Evolutionary conservation across 2,797 vertebrate species (phyloP), one percentile per base, ranked within the genome.

Genomic region (Sebastes cheni): DNA sequence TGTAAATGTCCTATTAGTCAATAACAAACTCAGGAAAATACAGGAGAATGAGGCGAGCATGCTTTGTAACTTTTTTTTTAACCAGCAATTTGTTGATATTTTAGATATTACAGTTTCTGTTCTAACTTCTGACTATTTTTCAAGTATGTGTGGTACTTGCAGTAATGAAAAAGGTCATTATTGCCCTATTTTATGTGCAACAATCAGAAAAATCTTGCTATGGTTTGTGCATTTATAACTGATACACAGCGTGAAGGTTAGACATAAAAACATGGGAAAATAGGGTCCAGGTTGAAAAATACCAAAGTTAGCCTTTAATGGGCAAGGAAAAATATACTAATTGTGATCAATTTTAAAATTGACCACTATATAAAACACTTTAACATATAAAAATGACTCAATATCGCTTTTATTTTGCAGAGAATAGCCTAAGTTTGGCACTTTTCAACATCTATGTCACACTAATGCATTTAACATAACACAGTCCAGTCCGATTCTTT

Each of bases 1-100:
- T 13, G 13, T 72, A 54, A 65, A 79, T 54, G 29, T 39, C n/a
- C 80, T 29, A 36, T 72, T 76, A 54, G 78, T 27, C 22, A 42
- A 73, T 59, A 75, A 59, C 3, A 23, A 73, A 74, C 14, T 61
- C 16, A 18, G 27, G 18, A 5, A 32, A 39, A 55, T 22, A 39
- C 5, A 34, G 32, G 32, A 61, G 14, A 55, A 52, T 64, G 22
- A 9, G 5, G 1, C 39, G 8, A 23, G 30, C 16, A 39, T 14
- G 39, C 29, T 32, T 67, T 56, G 1, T 0, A 39, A 39, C 2
- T 3, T 2, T 42, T 42, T 3, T 18, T 16, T 30, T 22, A 50
- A 25, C 34, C 5, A 42, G 62, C 6, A 13, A 22, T 39, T 27
- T 32, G 6, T 54, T 39, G 22, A 36, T 12, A 36, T 67, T 34